Base-by-base conservation (phyloP, 2,113 vertebrate genomes). In the Sclerurus mexicanus region DNA sequence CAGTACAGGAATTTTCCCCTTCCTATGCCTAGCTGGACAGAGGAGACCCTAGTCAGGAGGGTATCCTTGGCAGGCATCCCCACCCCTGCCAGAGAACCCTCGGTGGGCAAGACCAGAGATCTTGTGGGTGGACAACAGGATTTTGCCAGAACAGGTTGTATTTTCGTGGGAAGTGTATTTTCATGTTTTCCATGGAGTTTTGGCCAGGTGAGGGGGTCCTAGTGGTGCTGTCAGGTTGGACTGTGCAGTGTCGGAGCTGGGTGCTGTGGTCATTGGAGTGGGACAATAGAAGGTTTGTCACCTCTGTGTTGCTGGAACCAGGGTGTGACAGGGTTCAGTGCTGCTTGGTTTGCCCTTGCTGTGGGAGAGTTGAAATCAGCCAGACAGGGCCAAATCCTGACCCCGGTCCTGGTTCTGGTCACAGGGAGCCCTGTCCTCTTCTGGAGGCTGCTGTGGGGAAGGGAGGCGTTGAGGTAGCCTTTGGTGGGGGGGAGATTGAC, bases 111-210 rank as follows among this genome's bases (percentile, higher is more conserved):
- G 46, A 33, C 9, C 4, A 1, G 68, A 80, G 52, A 3, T 75
- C 13, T 60, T 7, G 23, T 0, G 2, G 33, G 13, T 52, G 46
- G 39, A 17, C 0, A 0, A 3, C 33, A 18, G 33, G 2, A 0
- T 62, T 79, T 74, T 68, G 18, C 35, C 0, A 3, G 76, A 33
- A 20, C 0, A 0, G 24, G 55, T 12, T 47, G 15, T 80, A 1
- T 56, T 94, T 91, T 33, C 1, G 1, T 30, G 53, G 69, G 64
- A 39, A n/a, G 35, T 0, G 0, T 37, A 59, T 37, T 37, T 35
- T 59, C 10, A 17, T 37, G 6, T 59, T 37, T 59, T 59, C 83
- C 1, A 5, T 14, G n/a, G 35, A 27, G 19, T 52, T 59, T 79
- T 0, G 2, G 8, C 16, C 1, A 2, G 58, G 24, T 6, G 7